These are phyloP conservation scores for Agrypnia vestita DNA, from an alignment of 1,140 invertebrate genomes.

Conservation along the genomic window DNA sequence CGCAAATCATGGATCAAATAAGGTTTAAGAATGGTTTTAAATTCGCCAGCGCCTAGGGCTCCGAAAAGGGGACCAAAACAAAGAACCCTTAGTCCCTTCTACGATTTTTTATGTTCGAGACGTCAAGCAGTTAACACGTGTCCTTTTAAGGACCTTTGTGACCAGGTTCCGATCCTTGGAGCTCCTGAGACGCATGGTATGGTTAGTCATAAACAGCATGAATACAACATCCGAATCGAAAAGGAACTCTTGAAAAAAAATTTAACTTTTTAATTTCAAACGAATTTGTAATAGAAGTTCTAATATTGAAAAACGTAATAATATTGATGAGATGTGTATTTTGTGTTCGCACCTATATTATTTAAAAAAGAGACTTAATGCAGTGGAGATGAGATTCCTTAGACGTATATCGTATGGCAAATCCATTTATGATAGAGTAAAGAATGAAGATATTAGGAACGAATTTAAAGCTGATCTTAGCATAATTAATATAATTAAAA, in stretches of 20 bases:
- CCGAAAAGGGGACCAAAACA: constrained; percentile 24
- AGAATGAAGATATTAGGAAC: no score
- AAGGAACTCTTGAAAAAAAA: constrained; percentile 10
- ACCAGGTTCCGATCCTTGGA: constrained; percentile 10
- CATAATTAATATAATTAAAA: no score
- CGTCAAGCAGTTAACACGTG: constrained; percentile 60
- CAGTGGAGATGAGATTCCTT: no score
- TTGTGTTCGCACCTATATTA: no score
- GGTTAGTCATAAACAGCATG: background rate
- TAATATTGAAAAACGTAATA: no score
- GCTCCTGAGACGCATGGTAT: constrained; percentile 9
- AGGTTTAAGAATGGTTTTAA: constrained; percentile 11
- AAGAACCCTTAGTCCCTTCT: constrained; percentile 9
- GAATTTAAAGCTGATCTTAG: no score
- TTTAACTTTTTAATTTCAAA: no score
- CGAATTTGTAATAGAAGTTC: no score
- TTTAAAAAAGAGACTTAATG: no score
- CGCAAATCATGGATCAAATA: background rate
- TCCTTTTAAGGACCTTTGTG: constrained; percentile 50
- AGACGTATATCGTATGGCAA: no score
- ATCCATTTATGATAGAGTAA: no score
- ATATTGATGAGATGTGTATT: no score
- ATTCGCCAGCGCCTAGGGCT: background rate
- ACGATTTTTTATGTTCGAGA: constrained; percentile 45
- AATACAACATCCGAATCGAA: background rate